Base-by-base conservation (phyloP, 2,113 vertebrate species). In the Aythya baeri region DNA sequence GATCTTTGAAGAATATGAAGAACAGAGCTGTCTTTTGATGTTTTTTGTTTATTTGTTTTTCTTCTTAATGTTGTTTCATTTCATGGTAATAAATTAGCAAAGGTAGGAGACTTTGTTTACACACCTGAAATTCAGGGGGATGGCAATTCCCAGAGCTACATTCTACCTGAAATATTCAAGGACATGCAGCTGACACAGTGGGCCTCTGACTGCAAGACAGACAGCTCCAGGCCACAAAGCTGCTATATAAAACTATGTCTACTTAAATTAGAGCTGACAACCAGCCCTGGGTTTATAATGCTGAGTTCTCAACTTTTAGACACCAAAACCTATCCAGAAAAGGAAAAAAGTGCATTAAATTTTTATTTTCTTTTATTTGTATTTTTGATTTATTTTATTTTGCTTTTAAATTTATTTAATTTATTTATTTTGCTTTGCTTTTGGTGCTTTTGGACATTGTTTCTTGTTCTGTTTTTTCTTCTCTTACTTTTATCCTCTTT, bases 211-310 rank as follows among this genome's bases (percentile, higher is more conserved):
- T 96, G 97, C 91, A 97, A 98, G 97, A 98, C 79, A 97, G 97
- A 97, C 96, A 84, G 98, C 98, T 98, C 97, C 94, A 96, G 98
- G 98, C 98, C 98, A 98, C 96, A 97, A 93, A 97, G 87, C 96
- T 96, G 96, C 96, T 97, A 96, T 96, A 97, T 96, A 96, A 96
- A 97, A 96, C 93, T 97, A 87, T 96, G 76, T 98, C 97, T 94
- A 73, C 93, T 93, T 97, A 98, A 98, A 98, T 98, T 97, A 97
- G 97, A 98, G 98, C 97, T 98, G 98, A 98, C 97, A 98, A 96
- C 93, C 97, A 95, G 92, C 95, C 93, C 91, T 96, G 83, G 83
- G 96, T 97, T 97, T 96, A 81, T 89, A 96, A 95, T 89, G 94
- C 96, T 94, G 92, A 97, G 97, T 94, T 97, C 97, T 97, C 94